Evolutionary conservation across 2,797 vertebrate genomes (phyloP), one percentile per base, ranked within the genome.

Genomic region (Saxicola maurus): DNA sequence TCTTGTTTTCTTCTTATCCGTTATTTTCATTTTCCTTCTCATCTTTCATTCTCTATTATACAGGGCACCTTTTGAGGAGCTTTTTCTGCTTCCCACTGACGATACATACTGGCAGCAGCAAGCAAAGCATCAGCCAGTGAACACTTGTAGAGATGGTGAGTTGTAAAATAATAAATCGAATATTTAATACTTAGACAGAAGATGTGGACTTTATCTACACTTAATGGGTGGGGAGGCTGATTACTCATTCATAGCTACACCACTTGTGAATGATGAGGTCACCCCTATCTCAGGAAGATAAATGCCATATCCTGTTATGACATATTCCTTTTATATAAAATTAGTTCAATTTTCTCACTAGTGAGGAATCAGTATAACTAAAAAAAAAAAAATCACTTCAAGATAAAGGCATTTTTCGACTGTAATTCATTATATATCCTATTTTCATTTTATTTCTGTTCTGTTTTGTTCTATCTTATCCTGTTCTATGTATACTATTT

Each of bases 371-470:
- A 82, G 74, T 94, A 94, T 77, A 92, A 81, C 82, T 87, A 74
- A 79, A 86, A 92, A 65, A 82, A 56, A 77, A 86, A 66, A 91
- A 71, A 45, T n/a, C 83, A 60, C 90, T 95, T 96, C 89, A 90
- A 91, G 80, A 94, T 85, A 96, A 96, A 96, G 80, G 91, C 64
- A 79, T 96, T 94, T 95, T 91, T 82, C 84, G 86, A 87, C 38
- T 56, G 59, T 96, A 93, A 93, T 95, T 95, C 79, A 91, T 95
- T 94, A 94, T 89, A 91, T 71, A 94, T 55, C 80, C 66, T 87
- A 95, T 96, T 96, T 96, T 93, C 73, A 90, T 95, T 95, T 89
- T 92, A 84, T 93, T 95, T 95, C 84, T 93, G 78, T 96, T 94
- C 90, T 92, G 73, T 94, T 96, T 97, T 96, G 85, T 90, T 96